These are phyloP conservation scores for Phortica variegata DNA, from an alignment of 1,140 invertebrate genomes.

Conservation along the genomic window DNA sequence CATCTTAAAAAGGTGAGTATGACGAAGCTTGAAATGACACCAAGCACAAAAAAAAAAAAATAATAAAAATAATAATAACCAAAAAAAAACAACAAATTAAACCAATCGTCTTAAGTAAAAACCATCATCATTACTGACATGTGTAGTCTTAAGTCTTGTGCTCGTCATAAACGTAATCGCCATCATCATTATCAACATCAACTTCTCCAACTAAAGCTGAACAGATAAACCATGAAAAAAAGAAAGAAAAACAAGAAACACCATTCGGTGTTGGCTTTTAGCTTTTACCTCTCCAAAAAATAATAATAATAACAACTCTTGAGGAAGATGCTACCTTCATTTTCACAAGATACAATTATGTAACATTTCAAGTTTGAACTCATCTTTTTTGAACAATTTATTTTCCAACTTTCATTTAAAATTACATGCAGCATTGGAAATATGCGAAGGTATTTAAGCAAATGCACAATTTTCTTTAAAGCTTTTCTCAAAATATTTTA, in stretches of 20 bases:
- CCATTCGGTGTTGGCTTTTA: neutral
- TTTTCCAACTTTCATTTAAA: constrained; percentile 3
- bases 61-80: no score
- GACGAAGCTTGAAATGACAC: constrained; percentile 13
- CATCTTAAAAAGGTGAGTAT: constrained; percentile 95
- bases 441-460: constrained; percentile 52
- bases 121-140: no score
- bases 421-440: constrained; percentile 54
- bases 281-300: neutral
- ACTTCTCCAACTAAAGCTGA: no score
- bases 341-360: neutral
- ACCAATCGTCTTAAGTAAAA: no score
- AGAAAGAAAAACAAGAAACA: no score
- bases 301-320: neutral
- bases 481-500: neutral
- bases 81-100: no score
- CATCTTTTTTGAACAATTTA: no score
- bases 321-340: neutral
- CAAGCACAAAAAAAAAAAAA: no score
- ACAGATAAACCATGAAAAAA: no score
- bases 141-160: no score
- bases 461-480: neutral
- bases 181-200: constrained; percentile 10
- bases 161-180: no score
- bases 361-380: neutral